Evolutionary conservation across 1,140 invertebrate genomes (phyloP).

Genomic region (Apis laboriosa): DNA sequence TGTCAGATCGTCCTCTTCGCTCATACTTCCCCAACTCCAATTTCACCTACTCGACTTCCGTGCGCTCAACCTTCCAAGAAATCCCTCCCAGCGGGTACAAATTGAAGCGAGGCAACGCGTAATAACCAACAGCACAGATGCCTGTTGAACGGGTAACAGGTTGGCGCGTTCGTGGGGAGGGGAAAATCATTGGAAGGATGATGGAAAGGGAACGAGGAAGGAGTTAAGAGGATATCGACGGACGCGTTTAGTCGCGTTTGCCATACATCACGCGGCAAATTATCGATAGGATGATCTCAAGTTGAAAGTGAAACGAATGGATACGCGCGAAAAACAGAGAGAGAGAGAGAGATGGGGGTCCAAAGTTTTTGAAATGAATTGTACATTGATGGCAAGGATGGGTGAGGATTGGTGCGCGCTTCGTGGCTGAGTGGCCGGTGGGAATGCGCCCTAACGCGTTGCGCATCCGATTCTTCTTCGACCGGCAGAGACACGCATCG

Average conservation of each 20-base stretch:
- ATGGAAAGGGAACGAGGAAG: neutral
- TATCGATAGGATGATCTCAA: constrained; percentile 12
- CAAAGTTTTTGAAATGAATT: constrained; percentile 65
- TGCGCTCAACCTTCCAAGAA: neutral
- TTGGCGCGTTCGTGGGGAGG: neutral
- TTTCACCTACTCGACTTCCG: neutral
- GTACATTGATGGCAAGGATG: constrained; percentile 68
- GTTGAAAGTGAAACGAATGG: neutral
- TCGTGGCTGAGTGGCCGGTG: constrained; percentile 71
- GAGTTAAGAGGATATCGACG: constrained; percentile 27
- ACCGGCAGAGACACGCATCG: constrained; percentile 63
- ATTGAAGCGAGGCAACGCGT: neutral
- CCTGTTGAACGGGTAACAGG: too few species aligned
- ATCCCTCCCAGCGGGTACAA: neutral
- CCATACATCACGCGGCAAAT: constrained; percentile 38
- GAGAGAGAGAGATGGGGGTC: neutral
- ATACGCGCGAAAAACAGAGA: neutral
- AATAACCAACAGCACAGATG: neutral
- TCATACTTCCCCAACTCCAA: neutral
- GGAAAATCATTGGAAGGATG: neutral
- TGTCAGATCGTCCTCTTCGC: neutral
- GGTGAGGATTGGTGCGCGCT: constrained; percentile 69
- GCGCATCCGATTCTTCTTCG: constrained; percentile 67
- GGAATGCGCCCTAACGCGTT: constrained; percentile 73
- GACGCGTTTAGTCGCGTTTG: neutral